Base-by-base conservation (phyloP, 2,797 vertebrate genomes). In the Sparus aurata region DNA sequence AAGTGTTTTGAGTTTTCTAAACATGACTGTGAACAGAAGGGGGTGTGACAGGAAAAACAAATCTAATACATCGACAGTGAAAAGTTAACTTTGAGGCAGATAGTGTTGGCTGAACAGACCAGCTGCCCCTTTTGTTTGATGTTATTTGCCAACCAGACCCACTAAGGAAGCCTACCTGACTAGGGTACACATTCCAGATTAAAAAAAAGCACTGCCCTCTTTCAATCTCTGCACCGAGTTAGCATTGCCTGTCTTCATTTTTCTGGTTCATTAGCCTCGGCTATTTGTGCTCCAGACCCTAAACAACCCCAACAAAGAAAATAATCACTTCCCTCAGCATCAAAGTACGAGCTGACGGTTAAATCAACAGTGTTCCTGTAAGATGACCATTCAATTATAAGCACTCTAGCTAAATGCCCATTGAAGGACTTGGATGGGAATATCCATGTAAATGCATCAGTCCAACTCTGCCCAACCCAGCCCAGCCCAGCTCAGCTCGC, bases 401-500 rank as follows among this genome's bases (percentile, higher is more conserved):
- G 17, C 34, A 60, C 52, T 55, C 9, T 11, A 59, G 27, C 17
- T 38, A 69, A 85, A 76, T 59, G 55, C 52, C 65, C 55, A 58
- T 25, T 74, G 38, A 43, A 76, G 67, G 75, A 72, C 43, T 69
- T 64, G 34, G 50, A 77, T 85, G 64, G 69, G 53, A 82, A 71
- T 57, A 61, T 81, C 18, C 16, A n/a, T 73, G 72, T 81, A 79
- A 69, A 79, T 79, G 59, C 60, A 66, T 66, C 53, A 73, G 57
- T 69, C 73, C 69, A 55, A 68, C 55, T 77, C 55, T 25, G 54
- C 67, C 62, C 22, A 69, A 70, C 76, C 81, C 85, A 82, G 45
- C 80, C 77, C 80, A 71, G 87, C 81, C 80, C 86, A 71, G 87
- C 81, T 80, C 86, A 82, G 88, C 80, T 2, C 64, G 68, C 83